Evolutionary conservation across 1,140 invertebrate genomes (phyloP).

Genomic region (Centruroides vittatus): DNA sequence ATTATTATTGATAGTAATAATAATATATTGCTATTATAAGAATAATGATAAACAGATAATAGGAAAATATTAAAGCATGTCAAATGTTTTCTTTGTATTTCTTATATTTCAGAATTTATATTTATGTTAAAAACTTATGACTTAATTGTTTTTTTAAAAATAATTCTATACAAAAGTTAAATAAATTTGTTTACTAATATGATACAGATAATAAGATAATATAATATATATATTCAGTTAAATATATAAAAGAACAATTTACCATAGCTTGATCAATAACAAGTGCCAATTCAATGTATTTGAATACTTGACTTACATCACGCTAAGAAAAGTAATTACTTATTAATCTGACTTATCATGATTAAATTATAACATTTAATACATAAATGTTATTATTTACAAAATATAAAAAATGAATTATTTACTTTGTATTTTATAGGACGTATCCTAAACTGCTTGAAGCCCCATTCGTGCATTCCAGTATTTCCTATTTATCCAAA

Average conservation of each 20-base stretch:
- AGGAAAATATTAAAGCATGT: too few species aligned
- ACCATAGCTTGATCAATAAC: slow-evolving; percentile 85
- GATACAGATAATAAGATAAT: too few species aligned
- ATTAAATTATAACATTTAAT: not conserved
- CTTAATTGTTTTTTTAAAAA: not conserved
- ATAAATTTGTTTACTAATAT: not conserved
- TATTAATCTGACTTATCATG: not conserved
- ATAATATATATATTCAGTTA: not conserved
- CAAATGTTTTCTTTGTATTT: too few species aligned
- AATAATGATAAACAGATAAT: too few species aligned
- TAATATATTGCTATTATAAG: too few species aligned
- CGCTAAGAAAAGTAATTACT: slow-evolving; percentile 22
- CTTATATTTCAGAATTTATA: too few species aligned
- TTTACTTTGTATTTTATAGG: slow-evolving; percentile 15
- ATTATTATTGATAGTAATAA: too few species aligned
- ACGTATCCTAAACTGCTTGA: slow-evolving; percentile 25
- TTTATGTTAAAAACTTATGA: too few species aligned
- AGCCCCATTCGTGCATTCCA: slow-evolving; percentile 56
- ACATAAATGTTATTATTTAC: not conserved
- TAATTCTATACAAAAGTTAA: not conserved
- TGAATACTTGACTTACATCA: slow-evolving; percentile 71
- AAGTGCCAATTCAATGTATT: slow-evolving; percentile 82
- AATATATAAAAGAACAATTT: slow-evolving; percentile 18
- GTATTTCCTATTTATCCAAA: slow-evolving; percentile 41
- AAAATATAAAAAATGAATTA: not conserved